These are phyloP conservation scores for Selene dorsalis DNA, from an alignment of 2,797 vertebrate genomes.

Conservation along the genomic window DNA sequence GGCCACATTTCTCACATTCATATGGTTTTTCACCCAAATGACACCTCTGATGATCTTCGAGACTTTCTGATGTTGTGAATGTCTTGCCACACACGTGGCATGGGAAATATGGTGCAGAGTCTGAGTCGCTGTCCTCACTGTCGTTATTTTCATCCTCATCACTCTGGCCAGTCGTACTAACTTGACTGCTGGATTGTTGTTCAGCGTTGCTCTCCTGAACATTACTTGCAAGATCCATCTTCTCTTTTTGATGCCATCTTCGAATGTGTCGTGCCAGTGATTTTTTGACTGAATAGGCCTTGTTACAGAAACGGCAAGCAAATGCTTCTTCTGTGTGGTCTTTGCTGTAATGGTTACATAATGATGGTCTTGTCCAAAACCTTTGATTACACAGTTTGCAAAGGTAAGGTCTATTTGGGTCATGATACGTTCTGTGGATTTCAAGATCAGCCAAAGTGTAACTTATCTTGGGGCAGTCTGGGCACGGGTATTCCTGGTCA, in stretches of 20 bases:
- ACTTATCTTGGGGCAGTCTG: slow-evolving; percentile 71
- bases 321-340: slow-evolving; percentile 68
- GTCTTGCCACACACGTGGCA: slow-evolving; percentile 89
- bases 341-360: slow-evolving; percentile 77
- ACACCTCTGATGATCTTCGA: slow-evolving; percentile 87
- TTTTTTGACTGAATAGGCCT: slow-evolving; percentile 73
- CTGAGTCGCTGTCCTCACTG: slow-evolving; percentile 79
- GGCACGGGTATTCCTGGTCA: slow-evolving; percentile 64
- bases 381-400: slow-evolving; percentile 78
- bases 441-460: slow-evolving; percentile 73
- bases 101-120: slow-evolving; percentile 87
- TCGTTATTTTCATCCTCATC: slow-evolving; percentile 60
- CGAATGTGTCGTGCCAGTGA: slow-evolving; percentile 80
- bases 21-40: slow-evolving; percentile 88
- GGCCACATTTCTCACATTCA: slow-evolving; percentile 86
- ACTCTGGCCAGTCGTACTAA: slow-evolving; percentile 61
- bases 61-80: slow-evolving; percentile 84
- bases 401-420: slow-evolving; percentile 72
- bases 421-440: slow-evolving; percentile 77
- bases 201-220: slow-evolving; percentile 40
- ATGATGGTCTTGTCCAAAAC: slow-evolving; percentile 73
- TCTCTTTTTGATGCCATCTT: slow-evolving; percentile 69
- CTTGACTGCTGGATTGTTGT: slow-evolving; percentile 59
- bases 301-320: slow-evolving; percentile 80
- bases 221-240: slow-evolving; percentile 18